Base-by-base conservation (phyloP, 2,797 vertebrate species). In the Gadopsis bispinosus region DNA sequence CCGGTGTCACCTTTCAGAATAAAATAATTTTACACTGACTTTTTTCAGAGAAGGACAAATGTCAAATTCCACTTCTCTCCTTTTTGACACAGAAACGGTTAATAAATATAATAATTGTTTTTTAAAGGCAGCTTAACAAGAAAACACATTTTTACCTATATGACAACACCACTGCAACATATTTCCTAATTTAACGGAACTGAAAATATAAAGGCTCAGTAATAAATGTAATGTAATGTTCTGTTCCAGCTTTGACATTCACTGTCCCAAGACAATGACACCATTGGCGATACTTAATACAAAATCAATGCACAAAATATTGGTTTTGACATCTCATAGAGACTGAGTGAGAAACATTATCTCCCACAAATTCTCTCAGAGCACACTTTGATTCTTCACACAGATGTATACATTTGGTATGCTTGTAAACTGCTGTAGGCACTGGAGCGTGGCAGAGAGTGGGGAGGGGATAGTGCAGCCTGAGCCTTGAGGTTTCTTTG, bases 1-100 rank as follows among this genome's bases (percentile, higher is more conserved):
- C 69, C 72, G 66, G 54, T 45, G 7, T 19, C 1, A 12, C 0
- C 45, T 80, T 88, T 84, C 75, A 87, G 80, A 90, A 81, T 81
- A 81, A 83, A 79, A 63, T 3, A 29, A 20, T 19, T 31, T 50
- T 20, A 8, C 0, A n/a, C 4, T 13, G 3, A 6, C 4, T 37
- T 13, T 47, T 69, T 37, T 13, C 47, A 48, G 13, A 48, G 22
- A 55, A 54, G 56, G 7, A 26, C 26, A 26, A 26, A 26, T 29
- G 7, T 39, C 3, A 54, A 58, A 12, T 68, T 68, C 9, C 4
- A 37, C 12, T 45, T 66, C 1, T 35, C 1, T 13, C 0, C 0
- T 54, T 62, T 79, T 39, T 62, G 37, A 37, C 11, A 41, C 11
- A 65, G 35, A 45, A 63, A 63, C 1, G 17, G 5, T 50, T 56